These are phyloP conservation scores for Bimastos eiseni DNA, from an alignment of 2,888 invertebrate genomes.

Conservation along the genomic window DNA sequence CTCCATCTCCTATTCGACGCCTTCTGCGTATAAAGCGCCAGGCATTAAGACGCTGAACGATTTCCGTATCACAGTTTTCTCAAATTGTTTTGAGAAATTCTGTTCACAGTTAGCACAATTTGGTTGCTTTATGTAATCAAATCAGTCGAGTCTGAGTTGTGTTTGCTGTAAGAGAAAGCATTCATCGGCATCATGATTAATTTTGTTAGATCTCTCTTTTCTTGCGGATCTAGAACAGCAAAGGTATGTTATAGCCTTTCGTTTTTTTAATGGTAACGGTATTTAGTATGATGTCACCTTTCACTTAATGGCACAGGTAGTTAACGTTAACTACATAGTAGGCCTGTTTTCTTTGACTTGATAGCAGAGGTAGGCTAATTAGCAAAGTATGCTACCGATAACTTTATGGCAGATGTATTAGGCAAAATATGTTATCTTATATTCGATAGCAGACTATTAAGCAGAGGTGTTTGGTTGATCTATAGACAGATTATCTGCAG, in stretches of 20 bases:
- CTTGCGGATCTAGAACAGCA: background rate
- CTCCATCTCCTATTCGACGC: background rate
- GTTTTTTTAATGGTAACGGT: background rate
- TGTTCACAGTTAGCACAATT: background rate
- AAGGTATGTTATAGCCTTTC: slow-evolving; percentile 16
- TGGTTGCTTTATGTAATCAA: background rate
- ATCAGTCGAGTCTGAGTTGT: background rate
- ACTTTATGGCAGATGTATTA: too few species aligned
- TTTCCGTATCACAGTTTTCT: background rate
- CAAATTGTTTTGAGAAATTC: background rate
- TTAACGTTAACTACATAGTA: too few species aligned
- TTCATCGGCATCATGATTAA: background rate
- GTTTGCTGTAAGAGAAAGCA: background rate
- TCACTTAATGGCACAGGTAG: too few species aligned
- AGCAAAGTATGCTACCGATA: too few species aligned
- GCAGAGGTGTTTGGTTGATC: too few species aligned
- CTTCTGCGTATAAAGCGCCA: background rate
- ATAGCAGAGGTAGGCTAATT: too few species aligned
- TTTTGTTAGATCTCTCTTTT: slow-evolving; percentile 16
- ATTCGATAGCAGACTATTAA: too few species aligned
- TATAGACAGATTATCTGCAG: too few species aligned
- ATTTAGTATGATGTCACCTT: background rate
- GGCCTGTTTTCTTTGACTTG: too few species aligned
- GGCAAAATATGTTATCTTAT: too few species aligned
- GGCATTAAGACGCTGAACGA: background rate